Percentiles rank a stretch among this genome's conserved stretches.
Evolutionary conservation across 2,113 vertebrate species (phyloP).

Genomic region (Tenrec ecaudatus): DNA sequence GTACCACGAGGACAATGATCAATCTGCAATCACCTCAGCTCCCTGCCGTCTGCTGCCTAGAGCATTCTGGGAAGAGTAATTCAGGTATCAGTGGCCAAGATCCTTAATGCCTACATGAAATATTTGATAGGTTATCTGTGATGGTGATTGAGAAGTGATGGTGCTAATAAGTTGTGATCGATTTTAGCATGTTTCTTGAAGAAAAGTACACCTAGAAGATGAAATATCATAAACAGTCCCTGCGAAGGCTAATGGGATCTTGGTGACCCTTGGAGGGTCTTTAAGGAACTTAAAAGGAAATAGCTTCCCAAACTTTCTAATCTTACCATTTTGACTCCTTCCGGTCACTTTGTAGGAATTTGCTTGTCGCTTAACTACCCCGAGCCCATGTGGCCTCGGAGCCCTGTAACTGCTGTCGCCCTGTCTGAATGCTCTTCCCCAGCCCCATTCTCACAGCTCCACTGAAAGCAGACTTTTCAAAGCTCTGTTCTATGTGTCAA

Average conservation of each 20-base stretch:
- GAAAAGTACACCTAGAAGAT: too few relatives aligned
- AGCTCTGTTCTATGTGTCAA: neutral
- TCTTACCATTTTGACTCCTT: neutral
- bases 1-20: neutral
- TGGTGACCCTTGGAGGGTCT: neutral
- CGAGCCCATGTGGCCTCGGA: neutral
- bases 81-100: neutral
- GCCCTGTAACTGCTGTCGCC: neutral
- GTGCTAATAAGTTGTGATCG: neutral
- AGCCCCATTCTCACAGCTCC: neutral
- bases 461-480: slow-evolving; percentile 10
- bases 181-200: too few relatives aligned
- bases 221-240: too few relatives aligned
- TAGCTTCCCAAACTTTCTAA: neutral
- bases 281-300: neutral
- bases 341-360: neutral
- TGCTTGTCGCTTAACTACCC: neutral
- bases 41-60: neutral
- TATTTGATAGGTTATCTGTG: neutral
- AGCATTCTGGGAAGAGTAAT: neutral
- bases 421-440: neutral
- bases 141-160: neutral
- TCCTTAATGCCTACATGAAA: neutral
- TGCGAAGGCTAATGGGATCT: neutral
- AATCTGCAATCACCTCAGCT: too few relatives aligned